Evolutionary conservation across 1,140 invertebrate genomes (phyloP).

Genomic region (Reticulitermes speratus): DNA sequence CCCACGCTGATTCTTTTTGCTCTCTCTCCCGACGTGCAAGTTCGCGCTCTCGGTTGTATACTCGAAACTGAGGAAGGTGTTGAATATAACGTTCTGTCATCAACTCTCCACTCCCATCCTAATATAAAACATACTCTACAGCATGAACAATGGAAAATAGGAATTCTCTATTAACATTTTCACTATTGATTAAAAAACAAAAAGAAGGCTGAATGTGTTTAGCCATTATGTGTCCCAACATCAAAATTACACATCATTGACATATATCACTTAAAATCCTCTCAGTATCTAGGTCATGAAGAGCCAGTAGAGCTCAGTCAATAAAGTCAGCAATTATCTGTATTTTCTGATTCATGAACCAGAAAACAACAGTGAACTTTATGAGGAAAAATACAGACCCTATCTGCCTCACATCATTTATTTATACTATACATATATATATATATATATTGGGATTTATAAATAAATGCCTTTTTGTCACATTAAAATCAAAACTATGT

Average conservation of each 20-base stretch:
- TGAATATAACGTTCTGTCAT: constrained; percentile 33
- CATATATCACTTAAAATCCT: background rate
- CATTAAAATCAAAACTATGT: too few relatives aligned
- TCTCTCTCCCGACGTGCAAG: constrained; percentile 60
- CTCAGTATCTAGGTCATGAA: too few relatives aligned
- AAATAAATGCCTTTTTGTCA: too few relatives aligned
- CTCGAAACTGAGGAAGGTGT: constrained; percentile 59
- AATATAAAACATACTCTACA: background rate
- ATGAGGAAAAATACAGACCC: too few relatives aligned
- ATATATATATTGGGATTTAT: too few relatives aligned
- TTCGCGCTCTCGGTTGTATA: constrained; percentile 72
- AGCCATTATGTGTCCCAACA: background rate
- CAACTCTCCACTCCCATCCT: background rate
- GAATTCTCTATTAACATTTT: background rate
- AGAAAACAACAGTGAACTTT: background rate
- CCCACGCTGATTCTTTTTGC: constrained; percentile 68
- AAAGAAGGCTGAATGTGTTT: background rate
- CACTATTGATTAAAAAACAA: background rate
- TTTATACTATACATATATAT: too few relatives aligned
- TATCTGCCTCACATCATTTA: too few relatives aligned
- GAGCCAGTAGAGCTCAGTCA: too few relatives aligned
- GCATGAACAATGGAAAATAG: background rate
- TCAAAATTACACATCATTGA: background rate
- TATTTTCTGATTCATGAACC: too few relatives aligned
- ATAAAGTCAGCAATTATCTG: too few relatives aligned